Evolutionary conservation across 1,140 invertebrate genomes (phyloP).

Genomic region (Drepana arcuata): DNA sequence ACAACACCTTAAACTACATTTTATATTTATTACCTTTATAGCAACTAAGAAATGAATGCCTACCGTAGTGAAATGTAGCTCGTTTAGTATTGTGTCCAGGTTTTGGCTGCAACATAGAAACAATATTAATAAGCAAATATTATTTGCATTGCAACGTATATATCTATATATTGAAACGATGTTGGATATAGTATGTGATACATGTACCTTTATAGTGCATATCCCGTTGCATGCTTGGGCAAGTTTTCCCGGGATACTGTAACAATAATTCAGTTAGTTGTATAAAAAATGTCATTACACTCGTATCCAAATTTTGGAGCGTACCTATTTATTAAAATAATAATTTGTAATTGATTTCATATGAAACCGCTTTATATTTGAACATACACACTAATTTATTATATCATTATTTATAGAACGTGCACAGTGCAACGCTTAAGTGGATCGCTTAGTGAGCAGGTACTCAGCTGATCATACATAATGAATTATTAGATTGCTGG

Average conservation of each 20-base stretch:
- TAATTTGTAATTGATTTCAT: too few relatives aligned
- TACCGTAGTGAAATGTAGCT: constrained; percentile 26
- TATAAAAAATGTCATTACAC: too few relatives aligned
- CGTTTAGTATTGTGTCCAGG: constrained; percentile 81
- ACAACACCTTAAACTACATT: constrained; percentile 29
- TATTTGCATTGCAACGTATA: not conserved
- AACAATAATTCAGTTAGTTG: too few relatives aligned
- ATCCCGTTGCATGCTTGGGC: constrained; percentile 89
- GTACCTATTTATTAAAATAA: too few relatives aligned
- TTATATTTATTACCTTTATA: constrained; percentile 17
- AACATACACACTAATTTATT: too few relatives aligned
- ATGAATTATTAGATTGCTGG: constrained; percentile 14
- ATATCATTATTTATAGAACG: too few relatives aligned
- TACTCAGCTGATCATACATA: constrained; percentile 8
- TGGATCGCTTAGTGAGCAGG: constrained; percentile 9
- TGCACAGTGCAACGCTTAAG: constrained; percentile 7
- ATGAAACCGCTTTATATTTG: too few relatives aligned
- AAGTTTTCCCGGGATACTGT: constrained; percentile 81
- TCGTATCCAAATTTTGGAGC: too few relatives aligned
- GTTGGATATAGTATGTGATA: not conserved
- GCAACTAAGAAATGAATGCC: constrained; percentile 31
- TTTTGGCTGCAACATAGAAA: constrained; percentile 75
- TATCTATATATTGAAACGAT: not conserved
- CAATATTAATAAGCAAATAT: not conserved
- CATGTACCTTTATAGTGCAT: constrained; percentile 85